Percentiles rank a stretch among this genome's conserved stretches.
phyloP scores from a whole-genome alignment of 2,797 vertebrate genomes.

The Poecilia gillii region DNA sequence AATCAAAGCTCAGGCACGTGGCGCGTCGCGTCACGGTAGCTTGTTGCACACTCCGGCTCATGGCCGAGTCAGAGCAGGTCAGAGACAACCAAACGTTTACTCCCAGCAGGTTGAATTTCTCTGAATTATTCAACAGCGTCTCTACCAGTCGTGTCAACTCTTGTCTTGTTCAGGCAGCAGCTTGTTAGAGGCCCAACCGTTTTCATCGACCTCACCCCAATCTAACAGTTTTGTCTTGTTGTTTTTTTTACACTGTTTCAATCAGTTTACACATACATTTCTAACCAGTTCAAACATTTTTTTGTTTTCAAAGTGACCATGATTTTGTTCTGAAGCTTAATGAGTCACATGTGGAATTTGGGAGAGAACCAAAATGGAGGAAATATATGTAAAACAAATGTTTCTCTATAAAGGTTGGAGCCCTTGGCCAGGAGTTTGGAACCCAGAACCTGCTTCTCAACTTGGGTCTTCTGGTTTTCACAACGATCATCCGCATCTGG shows the following conservation, averaged over 20 bases:
- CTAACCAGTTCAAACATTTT: neutral
- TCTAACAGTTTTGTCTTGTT: conserved; percentile 19
- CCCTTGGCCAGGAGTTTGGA: too few relatives aligned
- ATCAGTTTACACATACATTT: neutral
- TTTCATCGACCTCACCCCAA: conserved; percentile 12
- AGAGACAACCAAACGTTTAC: conserved; percentile 23
- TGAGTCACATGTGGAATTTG: neutral
- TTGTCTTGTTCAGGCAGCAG: neutral
- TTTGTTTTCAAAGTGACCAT: neutral
- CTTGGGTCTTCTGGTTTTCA: too few relatives aligned
- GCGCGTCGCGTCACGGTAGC: neutral
- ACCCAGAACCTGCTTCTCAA: too few relatives aligned
- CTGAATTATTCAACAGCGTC: conserved; percentile 58
- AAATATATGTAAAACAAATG: too few relatives aligned
- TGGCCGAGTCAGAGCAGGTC: conserved; percentile 13
- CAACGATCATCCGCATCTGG: too few relatives aligned
- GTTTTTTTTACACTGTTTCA: neutral
- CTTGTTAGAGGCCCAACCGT: conserved; percentile 26
- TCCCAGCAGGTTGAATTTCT: conserved; percentile 21
- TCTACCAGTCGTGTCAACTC: conserved; percentile 13
- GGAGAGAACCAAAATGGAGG: neutral
- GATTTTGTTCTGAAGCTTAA: neutral
- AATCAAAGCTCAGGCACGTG: conserved; percentile 2
- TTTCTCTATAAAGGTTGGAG: too few relatives aligned
- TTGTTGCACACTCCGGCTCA: neutral